Conservation (phyloP, 2,113 vertebrate genomes). For the Picathartes gymnocephalus region DNA sequence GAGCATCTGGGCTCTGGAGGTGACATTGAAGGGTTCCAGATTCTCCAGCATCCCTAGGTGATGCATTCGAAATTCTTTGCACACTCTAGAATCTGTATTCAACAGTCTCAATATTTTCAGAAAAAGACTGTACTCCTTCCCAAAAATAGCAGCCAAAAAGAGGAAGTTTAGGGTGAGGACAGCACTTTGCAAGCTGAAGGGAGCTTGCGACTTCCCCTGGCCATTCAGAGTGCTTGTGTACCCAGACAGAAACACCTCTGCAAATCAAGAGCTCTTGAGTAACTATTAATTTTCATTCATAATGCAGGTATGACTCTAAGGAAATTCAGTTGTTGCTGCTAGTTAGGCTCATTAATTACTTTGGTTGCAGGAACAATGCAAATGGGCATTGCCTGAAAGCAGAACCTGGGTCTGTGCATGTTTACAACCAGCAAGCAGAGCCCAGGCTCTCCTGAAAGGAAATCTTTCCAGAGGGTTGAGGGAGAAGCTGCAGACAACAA, state of each 20-base stretch:
- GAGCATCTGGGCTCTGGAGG: not conserved
- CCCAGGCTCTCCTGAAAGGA: not conserved
- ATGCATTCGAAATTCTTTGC: not conserved
- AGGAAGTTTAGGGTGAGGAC: not conserved
- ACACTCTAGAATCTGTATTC: not conserved
- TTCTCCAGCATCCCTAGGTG: not conserved
- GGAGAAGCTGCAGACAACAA: not conserved
- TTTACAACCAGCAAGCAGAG: not conserved
- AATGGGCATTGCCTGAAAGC: not conserved
- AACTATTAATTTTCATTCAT: not conserved
- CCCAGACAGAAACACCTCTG: not conserved
- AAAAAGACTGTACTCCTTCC: not conserved
- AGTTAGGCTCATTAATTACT: not conserved
- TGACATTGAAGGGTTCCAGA: not conserved
- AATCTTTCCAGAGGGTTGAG: not conserved
- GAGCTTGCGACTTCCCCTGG: accelerated
- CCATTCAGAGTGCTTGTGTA: not conserved
- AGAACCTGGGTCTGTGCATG: not conserved
- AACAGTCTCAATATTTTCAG: not conserved
- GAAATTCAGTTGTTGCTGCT: not conserved
- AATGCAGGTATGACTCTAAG: not conserved
- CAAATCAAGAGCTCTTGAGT: not conserved
- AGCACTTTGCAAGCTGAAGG: not conserved
- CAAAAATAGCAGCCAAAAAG: not conserved
- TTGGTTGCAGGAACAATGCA: not conserved